These are phyloP conservation scores for Crocallis elinguaria DNA, from an alignment of 2,888 invertebrate genomes.

Conservation along the genomic window DNA sequence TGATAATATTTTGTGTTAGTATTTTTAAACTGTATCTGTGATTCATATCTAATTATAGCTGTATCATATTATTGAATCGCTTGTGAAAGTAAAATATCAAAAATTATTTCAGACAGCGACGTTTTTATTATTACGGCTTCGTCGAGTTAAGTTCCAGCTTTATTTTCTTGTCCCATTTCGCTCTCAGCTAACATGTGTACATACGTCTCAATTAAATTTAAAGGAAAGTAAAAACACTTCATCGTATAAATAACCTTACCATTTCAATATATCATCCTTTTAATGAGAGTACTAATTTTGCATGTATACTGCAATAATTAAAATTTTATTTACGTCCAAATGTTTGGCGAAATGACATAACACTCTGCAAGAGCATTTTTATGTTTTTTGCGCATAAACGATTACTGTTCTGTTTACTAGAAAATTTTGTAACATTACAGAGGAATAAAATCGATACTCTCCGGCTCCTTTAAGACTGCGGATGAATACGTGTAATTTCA, in stretches of 20 bases:
- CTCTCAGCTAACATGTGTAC: slow-evolving; percentile 26
- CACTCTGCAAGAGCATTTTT: too few species aligned
- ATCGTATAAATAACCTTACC: slow-evolving; percentile 40
- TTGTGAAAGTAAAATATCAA: not conserved
- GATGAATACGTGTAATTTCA: too few species aligned
- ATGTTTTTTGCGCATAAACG: too few species aligned
- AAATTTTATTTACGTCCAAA: not conserved
- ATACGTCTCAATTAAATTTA: slow-evolving; percentile 35
- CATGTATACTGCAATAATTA: not conserved
- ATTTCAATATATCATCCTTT: slow-evolving; percentile 29
- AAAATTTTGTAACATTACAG: too few species aligned
- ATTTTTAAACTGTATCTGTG: not conserved
- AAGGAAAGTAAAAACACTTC: slow-evolving; percentile 38
- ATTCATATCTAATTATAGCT: not conserved
- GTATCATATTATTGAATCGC: not conserved
- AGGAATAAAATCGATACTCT: too few species aligned
- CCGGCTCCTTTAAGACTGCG: too few species aligned
- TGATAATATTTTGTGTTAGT: not conserved
- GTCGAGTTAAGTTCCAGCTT: slow-evolving; percentile 32
- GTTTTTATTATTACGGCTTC: slow-evolving; percentile 34
- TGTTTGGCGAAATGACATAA: not conserved
- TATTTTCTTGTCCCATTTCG: slow-evolving; percentile 55
- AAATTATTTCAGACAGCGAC: not conserved
- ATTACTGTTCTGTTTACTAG: too few species aligned
- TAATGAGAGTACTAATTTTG: slow-evolving; percentile 25